Evolutionary conservation across 2,113 vertebrate genomes (phyloP).

Genomic region (Psilopogon haemacephalus): DNA sequence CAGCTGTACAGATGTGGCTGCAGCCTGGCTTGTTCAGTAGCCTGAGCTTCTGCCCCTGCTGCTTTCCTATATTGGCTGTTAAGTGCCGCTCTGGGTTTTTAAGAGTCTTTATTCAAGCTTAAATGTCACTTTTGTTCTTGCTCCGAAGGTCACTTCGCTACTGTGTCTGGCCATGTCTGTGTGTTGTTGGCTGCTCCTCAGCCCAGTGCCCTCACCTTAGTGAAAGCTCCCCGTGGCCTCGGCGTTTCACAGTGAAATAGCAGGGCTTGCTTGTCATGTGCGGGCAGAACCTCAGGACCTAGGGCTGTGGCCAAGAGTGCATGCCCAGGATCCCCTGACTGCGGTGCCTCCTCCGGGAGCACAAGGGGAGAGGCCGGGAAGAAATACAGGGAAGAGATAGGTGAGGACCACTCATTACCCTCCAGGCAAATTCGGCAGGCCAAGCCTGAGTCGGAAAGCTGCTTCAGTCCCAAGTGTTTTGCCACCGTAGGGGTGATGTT

Average conservation of each 20-base stretch:
- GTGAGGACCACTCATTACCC: neutral
- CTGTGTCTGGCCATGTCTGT: neutral
- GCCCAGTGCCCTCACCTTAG: neutral
- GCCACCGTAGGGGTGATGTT: neutral
- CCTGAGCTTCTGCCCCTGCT: neutral
- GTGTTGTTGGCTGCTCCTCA: neutral
- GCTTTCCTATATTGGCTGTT: neutral
- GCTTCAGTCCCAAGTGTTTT: conserved; percentile 32
- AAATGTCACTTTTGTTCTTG: neutral
- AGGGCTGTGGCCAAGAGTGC: neutral
- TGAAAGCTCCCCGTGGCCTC: neutral
- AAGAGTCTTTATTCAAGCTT: neutral
- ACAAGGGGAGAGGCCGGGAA: neutral
- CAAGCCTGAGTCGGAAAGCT: conserved; percentile 9
- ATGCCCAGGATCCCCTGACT: neutral
- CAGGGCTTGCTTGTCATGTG: neutral
- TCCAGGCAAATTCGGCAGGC: conserved; percentile 3
- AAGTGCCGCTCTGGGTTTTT: neutral
- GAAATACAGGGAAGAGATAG: conserved; percentile 17
- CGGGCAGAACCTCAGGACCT: neutral
- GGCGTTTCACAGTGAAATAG: neutral
- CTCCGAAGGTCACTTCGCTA: neutral
- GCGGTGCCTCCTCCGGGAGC: neutral
- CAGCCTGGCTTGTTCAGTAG: neutral
- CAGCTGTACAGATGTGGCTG: neutral